A percentile compares a stretch with the other conserved stretches of the same genome.
These are phyloP conservation scores for Pardalotus punctatus DNA, from an alignment of 2,113 vertebrate genomes.

Conservation along the genomic window DNA sequence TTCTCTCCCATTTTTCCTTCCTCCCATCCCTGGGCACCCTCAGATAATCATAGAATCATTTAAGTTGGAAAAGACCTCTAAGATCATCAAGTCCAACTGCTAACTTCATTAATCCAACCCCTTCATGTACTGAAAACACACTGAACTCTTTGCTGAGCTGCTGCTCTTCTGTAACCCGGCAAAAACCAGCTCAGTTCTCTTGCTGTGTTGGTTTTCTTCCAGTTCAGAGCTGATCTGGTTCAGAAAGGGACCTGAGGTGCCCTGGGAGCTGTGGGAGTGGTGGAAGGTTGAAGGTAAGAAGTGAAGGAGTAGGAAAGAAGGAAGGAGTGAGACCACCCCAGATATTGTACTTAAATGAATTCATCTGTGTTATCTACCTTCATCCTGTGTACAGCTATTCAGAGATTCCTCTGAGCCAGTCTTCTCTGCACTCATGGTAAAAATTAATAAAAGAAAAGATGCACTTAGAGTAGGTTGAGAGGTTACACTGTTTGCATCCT, in stretches of 20 bases:
- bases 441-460: constrained; percentile 35
- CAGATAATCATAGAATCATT: neutral
- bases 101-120: neutral
- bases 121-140: fast-evolving
- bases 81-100: fast-evolving
- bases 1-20: neutral
- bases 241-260: neutral
- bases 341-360: neutral
- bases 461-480: constrained; percentile 18
- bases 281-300: neutral
- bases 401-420: neutral
- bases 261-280: neutral
- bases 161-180: neutral
- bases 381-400: neutral
- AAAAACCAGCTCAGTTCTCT: neutral
- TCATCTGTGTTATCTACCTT: neutral
- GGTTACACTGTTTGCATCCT: constrained; percentile 27
- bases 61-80: neutral
- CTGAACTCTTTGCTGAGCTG: neutral
- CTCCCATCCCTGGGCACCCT: neutral
- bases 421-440: neutral
- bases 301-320: neutral
- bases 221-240: neutral
- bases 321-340: neutral
- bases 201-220: neutral